A percentile compares a stretch with the other conserved stretches of the same genome.
These are phyloP conservation scores for Magallana nippona DNA, from an alignment of 2,888 invertebrate species.

Conservation along the genomic window DNA sequence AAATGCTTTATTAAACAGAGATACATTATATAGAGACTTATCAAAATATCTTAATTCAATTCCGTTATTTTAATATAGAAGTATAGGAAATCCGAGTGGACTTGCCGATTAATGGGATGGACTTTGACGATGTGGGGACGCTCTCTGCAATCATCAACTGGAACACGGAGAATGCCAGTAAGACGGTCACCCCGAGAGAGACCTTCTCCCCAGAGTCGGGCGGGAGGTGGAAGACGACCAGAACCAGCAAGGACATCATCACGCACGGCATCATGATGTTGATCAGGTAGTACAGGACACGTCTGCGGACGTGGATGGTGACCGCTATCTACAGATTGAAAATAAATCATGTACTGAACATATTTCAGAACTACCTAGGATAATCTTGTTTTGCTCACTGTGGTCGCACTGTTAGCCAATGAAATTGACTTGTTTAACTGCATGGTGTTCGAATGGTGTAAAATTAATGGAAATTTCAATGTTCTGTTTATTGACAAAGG, in stretches of 20 bases:
- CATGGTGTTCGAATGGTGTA: too few relatives aligned
- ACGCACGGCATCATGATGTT: conserved; percentile 73
- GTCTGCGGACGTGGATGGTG: conserved; percentile 56
- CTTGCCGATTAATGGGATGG: conserved; percentile 69
- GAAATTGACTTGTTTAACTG: too few relatives aligned
- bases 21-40: too few relatives aligned
- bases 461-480: too few relatives aligned
- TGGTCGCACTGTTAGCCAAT: too few relatives aligned
- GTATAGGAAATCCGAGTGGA: background rate
- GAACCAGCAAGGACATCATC: conserved; percentile 68
- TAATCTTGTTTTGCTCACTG: too few relatives aligned
- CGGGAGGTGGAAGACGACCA: conserved; percentile 72
- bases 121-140: conserved; percentile 68
- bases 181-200: conserved; percentile 73
- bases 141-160: conserved; percentile 73
- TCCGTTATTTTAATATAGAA: background rate
- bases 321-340: conserved; percentile 33
- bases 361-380: too few relatives aligned
- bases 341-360: background rate
- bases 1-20: too few relatives aligned
- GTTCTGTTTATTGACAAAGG: too few relatives aligned
- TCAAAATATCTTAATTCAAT: background rate
- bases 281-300: conserved; percentile 67
- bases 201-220: conserved; percentile 74
- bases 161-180: conserved; percentile 73